A percentile compares a stretch with the other conserved stretches of the same genome.
phyloP scores from a whole-genome alignment of 2,888 invertebrate genomes.

The Lithophane semibrunnea region DNA sequence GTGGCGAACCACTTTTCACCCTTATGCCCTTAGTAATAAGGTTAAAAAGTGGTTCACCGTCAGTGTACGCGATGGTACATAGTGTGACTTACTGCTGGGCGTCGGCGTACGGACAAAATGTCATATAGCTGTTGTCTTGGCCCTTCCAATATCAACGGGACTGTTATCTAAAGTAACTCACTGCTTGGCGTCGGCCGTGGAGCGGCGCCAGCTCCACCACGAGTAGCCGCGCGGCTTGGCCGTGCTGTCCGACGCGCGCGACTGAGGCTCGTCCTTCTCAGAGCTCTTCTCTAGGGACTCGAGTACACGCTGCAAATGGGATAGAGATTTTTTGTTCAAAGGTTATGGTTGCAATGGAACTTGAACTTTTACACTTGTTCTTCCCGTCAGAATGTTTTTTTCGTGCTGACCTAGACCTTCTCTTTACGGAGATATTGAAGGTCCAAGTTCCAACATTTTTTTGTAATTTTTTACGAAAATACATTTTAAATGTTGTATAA shows the following conservation, averaged over 20 bases:
- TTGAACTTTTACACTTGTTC: background rate
- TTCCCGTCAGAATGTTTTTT: too few species aligned
- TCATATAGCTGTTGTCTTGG: background rate
- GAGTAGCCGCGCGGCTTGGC: slow-evolving; percentile 89
- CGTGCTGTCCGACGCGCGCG: slow-evolving; percentile 72
- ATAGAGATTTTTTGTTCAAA: background rate
- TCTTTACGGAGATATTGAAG: too few species aligned
- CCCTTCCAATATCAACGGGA: background rate
- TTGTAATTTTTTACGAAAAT: too few species aligned
- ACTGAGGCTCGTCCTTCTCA: slow-evolving; percentile 75
- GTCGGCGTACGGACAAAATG: background rate
- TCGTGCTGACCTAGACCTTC: too few species aligned
- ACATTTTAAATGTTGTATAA: too few species aligned
- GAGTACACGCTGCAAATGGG: slow-evolving; percentile 79
- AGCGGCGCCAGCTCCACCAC: slow-evolving; percentile 93
- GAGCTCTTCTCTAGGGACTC: slow-evolving; percentile 84
- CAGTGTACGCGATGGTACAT: too few species aligned
- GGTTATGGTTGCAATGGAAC: too few species aligned
- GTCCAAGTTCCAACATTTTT: too few species aligned
- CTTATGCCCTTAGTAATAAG: too few species aligned
- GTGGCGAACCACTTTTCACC: too few species aligned
- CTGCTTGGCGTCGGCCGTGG: slow-evolving; percentile 83
- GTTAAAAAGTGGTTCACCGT: too few species aligned
- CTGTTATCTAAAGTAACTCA: slow-evolving; percentile 56
- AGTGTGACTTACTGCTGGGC: background rate